Evolutionary conservation across 1,140 invertebrate species (phyloP).

Genomic region (Triops longicaudatus): DNA sequence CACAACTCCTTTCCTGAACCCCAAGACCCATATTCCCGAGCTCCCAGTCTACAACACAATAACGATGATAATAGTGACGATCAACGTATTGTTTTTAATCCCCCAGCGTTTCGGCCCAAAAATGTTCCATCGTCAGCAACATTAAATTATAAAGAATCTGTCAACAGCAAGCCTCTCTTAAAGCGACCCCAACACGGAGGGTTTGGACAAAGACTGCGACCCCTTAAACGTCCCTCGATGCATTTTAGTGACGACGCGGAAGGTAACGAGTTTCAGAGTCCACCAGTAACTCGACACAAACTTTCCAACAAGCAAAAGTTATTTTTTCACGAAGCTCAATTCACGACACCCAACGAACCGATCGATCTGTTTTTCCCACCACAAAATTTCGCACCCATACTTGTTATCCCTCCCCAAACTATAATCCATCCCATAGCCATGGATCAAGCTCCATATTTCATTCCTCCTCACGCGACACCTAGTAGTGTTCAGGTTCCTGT

Average conservation of each 20-base stretch:
- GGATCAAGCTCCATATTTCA: not conserved
- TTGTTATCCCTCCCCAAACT: not conserved
- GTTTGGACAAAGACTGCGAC: not conserved
- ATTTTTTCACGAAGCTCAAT: not conserved
- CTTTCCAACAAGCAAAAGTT: not conserved
- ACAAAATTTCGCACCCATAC: not conserved
- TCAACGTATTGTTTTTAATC: not conserved
- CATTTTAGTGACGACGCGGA: not conserved
- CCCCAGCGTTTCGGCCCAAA: not conserved
- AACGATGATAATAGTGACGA: not conserved
- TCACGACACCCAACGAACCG: not conserved
- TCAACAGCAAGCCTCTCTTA: not conserved
- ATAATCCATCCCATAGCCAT: not conserved
- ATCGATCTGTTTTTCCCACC: not conserved
- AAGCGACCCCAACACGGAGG: not conserved
- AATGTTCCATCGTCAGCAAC: not conserved
- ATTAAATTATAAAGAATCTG: not conserved
- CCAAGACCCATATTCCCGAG: not conserved
- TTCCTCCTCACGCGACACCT: not conserved
- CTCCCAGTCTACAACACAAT: not conserved
- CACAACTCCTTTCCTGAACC: not conserved
- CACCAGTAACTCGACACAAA: not conserved
- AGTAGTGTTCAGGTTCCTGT: not conserved
- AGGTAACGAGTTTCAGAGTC: not conserved
- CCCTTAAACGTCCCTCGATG: not conserved